Evolutionary conservation across 2,113 vertebrate genomes (phyloP), one percentile per base, ranked within the genome.

Genomic region (Ammodytes marinus): DNA sequence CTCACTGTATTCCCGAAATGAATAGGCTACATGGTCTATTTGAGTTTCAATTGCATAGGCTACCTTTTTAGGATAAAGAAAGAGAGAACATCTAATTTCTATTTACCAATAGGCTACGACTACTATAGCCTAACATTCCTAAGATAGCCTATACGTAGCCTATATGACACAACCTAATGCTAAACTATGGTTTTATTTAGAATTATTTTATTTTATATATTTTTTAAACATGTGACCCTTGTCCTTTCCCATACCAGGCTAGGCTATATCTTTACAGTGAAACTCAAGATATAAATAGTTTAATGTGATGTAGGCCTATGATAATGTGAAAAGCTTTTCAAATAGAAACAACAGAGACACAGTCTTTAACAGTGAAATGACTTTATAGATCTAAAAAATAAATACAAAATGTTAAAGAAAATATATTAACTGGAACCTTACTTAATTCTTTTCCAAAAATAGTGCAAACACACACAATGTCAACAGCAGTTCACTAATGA

Each of bases 311-410:
- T 14, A 27, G 27, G 27, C 27, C 27, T 27, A 15, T 40, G 27
- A 57, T 39, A 54, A 37, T 63, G n/a, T 45, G 13, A 6, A 35
- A 4, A 2, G 9, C 15, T 58, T 39, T 14, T 19, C 12, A 35
- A 14, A 19, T 11, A 68, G 8, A 54, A 55, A 4, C 55, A 59
- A 53, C 8, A 42, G 11, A 64, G 7, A 60, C 27, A 72, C n/a
- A 45, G 2, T 43, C 55, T 35, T 68, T 49, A 17, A 71, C 1
- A 19, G 40, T 45, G 1, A 66, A 61, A 70, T 13, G 47, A 19
- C 39, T 85, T 88, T 83, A 86, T 86, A 49, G 4, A 46, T 58
- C 14, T 54, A 11, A 69, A 61, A 15, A 88, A 87, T 80, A 90
- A 77, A 77, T 68, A 80, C 42, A 86, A 69, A 17, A 50, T 78